Conservation (phyloP, 2,888 invertebrate genomes). For the Onthophagus sagittarius region DNA sequence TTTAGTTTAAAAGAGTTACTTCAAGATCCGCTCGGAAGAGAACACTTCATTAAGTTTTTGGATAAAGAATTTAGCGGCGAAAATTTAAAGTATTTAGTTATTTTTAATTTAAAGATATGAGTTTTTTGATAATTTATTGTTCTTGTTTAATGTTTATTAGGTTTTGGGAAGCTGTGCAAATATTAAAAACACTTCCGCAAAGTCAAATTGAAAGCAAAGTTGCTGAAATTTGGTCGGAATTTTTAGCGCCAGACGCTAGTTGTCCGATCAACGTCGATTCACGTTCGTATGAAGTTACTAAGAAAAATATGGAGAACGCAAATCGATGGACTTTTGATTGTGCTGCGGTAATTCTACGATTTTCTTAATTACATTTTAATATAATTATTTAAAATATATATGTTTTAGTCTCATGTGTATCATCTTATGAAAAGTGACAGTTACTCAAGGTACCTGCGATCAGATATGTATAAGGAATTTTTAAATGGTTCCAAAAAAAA, state of each 20-base stretch:
- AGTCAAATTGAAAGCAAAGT: constrained; percentile 79
- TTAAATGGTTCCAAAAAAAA: constrained; percentile 95
- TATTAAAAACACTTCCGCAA: constrained; percentile 84
- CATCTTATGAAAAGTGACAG: constrained; percentile 99
- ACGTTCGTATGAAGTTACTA: constrained; percentile 78
- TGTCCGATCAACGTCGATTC: constrained; percentile 98
- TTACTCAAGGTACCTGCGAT: constrained; percentile 94
- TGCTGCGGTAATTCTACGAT: constrained; percentile 71
- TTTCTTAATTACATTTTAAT: background rate
- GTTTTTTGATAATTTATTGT: background rate
- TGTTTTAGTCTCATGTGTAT: constrained; percentile 89
- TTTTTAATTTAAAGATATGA: background rate
- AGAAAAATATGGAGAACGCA: constrained; percentile 74
- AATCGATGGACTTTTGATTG: constrained; percentile 96
- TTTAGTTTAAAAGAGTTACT: constrained; percentile 93
- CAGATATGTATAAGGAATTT: constrained; percentile 98
- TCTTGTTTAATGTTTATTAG: constrained; percentile 49
- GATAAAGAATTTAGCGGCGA: constrained; percentile 99
- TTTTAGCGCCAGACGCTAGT: constrained; percentile 87
- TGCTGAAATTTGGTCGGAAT: constrained; percentile 88
- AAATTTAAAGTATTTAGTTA: constrained; percentile 65
- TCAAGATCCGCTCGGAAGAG: constrained; percentile 90
- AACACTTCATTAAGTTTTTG: constrained; percentile 93
- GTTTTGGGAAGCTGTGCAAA: constrained; percentile 94
- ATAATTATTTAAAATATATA: background rate